Percentiles rank a stretch among this genome's conserved stretches.
Conservation (phyloP, 1,140 invertebrate genomes). For the Leptopilina clavipes region DNA sequence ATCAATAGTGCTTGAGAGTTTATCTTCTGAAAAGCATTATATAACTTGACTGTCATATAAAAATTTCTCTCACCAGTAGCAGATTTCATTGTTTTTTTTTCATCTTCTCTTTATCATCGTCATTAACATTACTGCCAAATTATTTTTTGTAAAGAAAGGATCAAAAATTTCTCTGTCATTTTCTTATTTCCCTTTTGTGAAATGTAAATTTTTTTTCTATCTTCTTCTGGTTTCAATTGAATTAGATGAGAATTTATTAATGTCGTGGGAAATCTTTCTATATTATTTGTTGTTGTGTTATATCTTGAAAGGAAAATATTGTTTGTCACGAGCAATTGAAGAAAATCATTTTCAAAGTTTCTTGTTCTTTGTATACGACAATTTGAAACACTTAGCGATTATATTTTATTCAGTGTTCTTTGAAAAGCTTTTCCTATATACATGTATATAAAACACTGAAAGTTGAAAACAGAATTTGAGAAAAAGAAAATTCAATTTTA, state of each 20-base stretch:
- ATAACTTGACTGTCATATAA: neutral
- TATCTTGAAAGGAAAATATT: too few relatives aligned
- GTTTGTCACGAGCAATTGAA: neutral
- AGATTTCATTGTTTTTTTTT: neutral
- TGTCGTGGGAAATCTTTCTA: neutral
- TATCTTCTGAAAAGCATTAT: conserved; percentile 13
- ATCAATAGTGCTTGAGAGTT: conserved; percentile 24
- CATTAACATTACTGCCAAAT: too few relatives aligned
- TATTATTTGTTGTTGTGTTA: too few relatives aligned
- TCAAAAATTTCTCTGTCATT: too few relatives aligned
- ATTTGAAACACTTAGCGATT: neutral
- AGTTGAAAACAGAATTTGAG: conserved; percentile 13
- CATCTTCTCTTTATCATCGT: neutral
- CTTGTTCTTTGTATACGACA: neutral
- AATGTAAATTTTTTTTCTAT: too few relatives aligned
- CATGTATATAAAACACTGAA: neutral
- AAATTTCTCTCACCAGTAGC: neutral
- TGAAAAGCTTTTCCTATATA: neutral
- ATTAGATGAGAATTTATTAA: too few relatives aligned
- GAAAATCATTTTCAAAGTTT: neutral
- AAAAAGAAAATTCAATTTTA: conserved; percentile 12
- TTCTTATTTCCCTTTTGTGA: too few relatives aligned
- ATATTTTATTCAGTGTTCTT: neutral
- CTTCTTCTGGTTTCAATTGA: too few relatives aligned
- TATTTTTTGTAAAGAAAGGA: too few relatives aligned